Percentiles rank a stretch among this genome's conserved stretches.
These are phyloP conservation scores for Cyanoderma ruficeps DNA, from an alignment of 2,113 vertebrate species.

Conservation along the genomic window DNA sequence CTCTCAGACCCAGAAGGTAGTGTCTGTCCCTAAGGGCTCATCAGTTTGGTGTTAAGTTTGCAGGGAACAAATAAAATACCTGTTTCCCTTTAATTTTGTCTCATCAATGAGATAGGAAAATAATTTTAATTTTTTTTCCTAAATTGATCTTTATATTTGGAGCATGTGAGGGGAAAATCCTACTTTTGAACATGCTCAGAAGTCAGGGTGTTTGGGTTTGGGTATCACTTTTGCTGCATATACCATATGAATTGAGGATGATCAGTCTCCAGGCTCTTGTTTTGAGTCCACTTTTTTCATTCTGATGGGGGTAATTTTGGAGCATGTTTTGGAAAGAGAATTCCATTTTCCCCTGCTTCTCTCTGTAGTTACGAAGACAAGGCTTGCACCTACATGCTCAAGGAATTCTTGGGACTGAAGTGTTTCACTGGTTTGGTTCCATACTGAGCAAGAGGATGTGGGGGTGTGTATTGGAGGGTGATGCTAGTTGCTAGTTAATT, in stretches of 20 bases:
- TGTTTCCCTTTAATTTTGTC: not conserved
- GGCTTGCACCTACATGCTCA: not conserved
- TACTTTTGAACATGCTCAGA: not conserved
- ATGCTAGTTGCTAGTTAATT: not conserved
- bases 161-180: not conserved
- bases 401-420: not conserved
- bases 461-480: not conserved
- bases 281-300: not conserved
- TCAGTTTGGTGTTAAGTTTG: not conserved
- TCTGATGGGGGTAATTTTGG: not conserved
- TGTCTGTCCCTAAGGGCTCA: not conserved
- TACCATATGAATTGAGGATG: not conserved
- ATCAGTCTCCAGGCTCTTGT: not conserved
- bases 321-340: not conserved
- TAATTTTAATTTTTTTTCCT: not conserved
- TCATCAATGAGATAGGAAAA: not conserved
- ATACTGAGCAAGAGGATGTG: not conserved
- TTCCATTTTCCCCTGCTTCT: not conserved
- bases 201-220: not conserved
- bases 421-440: not conserved
- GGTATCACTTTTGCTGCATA: not conserved
- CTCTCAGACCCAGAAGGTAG: not conserved
- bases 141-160: not conserved
- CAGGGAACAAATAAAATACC: not conserved
- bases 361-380: not conserved